These are phyloP conservation scores for Acanthurus tractus DNA, from an alignment of 2,797 vertebrate species.

Conservation along the genomic window DNA sequence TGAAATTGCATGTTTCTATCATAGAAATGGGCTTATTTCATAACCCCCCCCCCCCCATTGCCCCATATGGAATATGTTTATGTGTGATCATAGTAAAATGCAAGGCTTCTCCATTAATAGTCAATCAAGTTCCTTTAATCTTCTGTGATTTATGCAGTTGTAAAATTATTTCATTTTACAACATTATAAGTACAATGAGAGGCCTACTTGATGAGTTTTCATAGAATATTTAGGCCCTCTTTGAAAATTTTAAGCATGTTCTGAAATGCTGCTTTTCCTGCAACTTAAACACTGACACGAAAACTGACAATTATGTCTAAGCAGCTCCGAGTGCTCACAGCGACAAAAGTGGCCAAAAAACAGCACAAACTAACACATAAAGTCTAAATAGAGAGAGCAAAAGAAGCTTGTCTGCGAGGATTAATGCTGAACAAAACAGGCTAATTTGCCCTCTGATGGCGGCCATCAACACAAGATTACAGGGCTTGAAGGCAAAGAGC, in stretches of 20 bases:
- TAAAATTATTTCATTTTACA: constrained; percentile 8
- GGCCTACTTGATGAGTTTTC: background rate
- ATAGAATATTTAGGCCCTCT: background rate
- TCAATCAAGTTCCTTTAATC: constrained; percentile 34
- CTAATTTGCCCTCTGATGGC: constrained; percentile 52
- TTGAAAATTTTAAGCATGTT: background rate
- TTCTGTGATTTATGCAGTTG: constrained; percentile 16
- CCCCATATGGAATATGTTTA: constrained; percentile 44
- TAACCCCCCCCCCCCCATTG: constrained; percentile 39
- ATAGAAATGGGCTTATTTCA: constrained; percentile 68
- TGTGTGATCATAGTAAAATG: constrained; percentile 49
- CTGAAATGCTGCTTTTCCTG: background rate
- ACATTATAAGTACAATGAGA: constrained; percentile 11
- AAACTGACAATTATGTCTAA: constrained; percentile 15
- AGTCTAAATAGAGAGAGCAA: constrained; percentile 42
- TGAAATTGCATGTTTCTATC: constrained; percentile 78
- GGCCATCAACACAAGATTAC: constrained; percentile 45
- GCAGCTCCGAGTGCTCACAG: background rate
- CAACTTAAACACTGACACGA: background rate
- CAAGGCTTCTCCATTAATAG: constrained; percentile 33
- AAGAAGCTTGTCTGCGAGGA: constrained; percentile 43
- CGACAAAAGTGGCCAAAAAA: background rate
- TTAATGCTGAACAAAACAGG: constrained; percentile 52
- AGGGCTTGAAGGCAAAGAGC: constrained; percentile 18
- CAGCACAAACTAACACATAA: constrained; percentile 3